Percentiles rank a stretch among this genome's conserved stretches.
phyloP scores from a whole-genome alignment of 2,797 vertebrate species.

The Lacerta agilis region DNA sequence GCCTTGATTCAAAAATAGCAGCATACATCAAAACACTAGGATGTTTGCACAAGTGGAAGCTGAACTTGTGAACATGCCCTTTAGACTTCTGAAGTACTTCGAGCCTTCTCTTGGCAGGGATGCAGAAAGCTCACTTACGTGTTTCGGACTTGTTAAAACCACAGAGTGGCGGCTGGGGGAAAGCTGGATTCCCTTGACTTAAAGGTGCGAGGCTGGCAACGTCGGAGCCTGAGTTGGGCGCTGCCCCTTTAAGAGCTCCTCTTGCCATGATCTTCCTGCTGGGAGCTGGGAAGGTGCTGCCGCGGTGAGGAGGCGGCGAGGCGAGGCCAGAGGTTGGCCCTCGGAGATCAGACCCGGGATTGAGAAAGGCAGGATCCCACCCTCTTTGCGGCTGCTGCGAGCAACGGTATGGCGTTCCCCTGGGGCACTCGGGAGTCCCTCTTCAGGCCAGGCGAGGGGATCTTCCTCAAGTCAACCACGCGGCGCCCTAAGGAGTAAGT shows the following conservation, averaged over 20 bases:
- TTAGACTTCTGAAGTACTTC: background rate
- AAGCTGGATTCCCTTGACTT: background rate
- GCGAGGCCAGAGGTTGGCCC: background rate
- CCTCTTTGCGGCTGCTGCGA: background rate
- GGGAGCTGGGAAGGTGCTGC: conserved; percentile 5
- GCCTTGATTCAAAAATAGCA: background rate
- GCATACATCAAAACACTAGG: background rate
- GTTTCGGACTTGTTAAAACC: background rate
- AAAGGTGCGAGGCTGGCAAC: background rate
- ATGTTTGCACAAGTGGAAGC: no score
- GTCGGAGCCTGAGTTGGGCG: background rate
- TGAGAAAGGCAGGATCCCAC: conserved; percentile 6
- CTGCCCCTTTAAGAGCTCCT: conserved; percentile 54
- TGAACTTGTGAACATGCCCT: background rate
- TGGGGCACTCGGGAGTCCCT: background rate
- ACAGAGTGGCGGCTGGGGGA: no score
- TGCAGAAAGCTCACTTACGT: no score
- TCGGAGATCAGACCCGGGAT: background rate
- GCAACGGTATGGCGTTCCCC: conserved; percentile 10
- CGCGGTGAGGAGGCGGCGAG: background rate
- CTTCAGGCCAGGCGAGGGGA: background rate
- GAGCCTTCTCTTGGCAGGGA: background rate
- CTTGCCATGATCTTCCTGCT: background rate
- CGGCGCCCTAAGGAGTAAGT: background rate
- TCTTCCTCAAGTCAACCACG: background rate